These are phyloP conservation scores for Pocillopora damicornis DNA, from an alignment of 64 coral and sea anemone species.

Conservation along the genomic window DNA sequence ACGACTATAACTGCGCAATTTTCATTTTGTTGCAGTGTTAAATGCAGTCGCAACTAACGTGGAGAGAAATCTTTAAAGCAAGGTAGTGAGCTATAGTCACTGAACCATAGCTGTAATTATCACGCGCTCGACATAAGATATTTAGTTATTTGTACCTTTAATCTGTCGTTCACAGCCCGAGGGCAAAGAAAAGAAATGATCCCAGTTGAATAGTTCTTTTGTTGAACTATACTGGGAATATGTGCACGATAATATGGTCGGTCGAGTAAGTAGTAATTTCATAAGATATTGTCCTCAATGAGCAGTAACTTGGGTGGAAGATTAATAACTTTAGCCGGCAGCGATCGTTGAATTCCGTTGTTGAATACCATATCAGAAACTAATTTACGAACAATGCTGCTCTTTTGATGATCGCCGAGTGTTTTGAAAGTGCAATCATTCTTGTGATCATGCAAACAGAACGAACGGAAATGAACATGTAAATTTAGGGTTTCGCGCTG, in stretches of 20 bases:
- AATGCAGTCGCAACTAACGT: too few relatives aligned
- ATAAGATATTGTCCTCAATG: background rate
- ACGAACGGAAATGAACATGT: background rate
- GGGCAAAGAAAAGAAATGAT: background rate
- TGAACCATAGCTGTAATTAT: too few relatives aligned
- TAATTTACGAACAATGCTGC: too few relatives aligned
- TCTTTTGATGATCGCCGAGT: background rate
- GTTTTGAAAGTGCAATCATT: too few relatives aligned
- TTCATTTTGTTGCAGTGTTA: too few relatives aligned
- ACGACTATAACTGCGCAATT: too few relatives aligned
- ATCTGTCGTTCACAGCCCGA: background rate
- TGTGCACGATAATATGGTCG: background rate
- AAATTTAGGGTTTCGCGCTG: background rate
- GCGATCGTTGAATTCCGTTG: too few relatives aligned
- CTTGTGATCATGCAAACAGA: background rate
- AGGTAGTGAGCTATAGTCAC: too few relatives aligned
- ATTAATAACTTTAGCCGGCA: too few relatives aligned
- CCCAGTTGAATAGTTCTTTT: background rate
- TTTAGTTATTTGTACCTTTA: background rate
- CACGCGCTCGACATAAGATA: background rate
- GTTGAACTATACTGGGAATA: background rate
- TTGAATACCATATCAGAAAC: too few relatives aligned
- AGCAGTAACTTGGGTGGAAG: too few relatives aligned
- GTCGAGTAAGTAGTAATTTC: background rate
- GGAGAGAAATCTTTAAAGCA: too few relatives aligned